Evolutionary conservation across 2,888 invertebrate genomes (phyloP), one percentile per base, ranked within the genome.

Genomic region (Aromia moschata): DNA sequence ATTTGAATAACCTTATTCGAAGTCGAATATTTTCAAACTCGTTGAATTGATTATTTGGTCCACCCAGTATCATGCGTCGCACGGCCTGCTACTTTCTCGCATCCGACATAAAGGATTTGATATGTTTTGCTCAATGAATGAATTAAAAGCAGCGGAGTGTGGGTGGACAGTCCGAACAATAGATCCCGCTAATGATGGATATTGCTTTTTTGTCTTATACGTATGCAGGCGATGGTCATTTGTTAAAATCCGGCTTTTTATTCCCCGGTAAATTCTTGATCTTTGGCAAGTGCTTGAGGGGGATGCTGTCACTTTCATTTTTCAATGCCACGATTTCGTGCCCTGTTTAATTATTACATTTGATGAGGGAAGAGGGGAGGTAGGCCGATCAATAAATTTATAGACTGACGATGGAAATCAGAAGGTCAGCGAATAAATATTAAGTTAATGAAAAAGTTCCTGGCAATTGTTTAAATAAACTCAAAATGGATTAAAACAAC

Each of bases 171-270:
- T 56, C 54, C 40, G 62, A 60, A 73, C 71, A 72, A 73, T 70
- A 67, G 67, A 68, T 67, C 68, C 65, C 66, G 69, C 69, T 70
- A 69, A 72, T 73, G 73, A 73, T 73, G 73, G 72, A 73, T 73
- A 71, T 70, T 63, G 66, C 68, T 71, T 73, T 73, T 73, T 73
- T 73, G 73, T 72, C 73, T 73, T 73, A 56, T 60, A 56, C 49
- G 56, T 60, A 43, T 56, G 57, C 56, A 56, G 33, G 60, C 61
- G 64, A 69, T 65, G 68, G 63, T 54, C 69, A 74, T 74, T 74
- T 72, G 69, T 74, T 69, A 72, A 71, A 72, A 73, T 74, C 65
- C 65, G 55, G 68, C 69, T 66, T 66, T 70, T 65, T n/a, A n/a
- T n/a, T 67, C 68, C 64, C 62, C 58, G 31, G 36, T 41, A 49